A percentile compares a stretch with the other conserved stretches of the same genome.
phyloP scores from a whole-genome alignment of 2,797 vertebrate genomes.

The Falco peregrinus region DNA sequence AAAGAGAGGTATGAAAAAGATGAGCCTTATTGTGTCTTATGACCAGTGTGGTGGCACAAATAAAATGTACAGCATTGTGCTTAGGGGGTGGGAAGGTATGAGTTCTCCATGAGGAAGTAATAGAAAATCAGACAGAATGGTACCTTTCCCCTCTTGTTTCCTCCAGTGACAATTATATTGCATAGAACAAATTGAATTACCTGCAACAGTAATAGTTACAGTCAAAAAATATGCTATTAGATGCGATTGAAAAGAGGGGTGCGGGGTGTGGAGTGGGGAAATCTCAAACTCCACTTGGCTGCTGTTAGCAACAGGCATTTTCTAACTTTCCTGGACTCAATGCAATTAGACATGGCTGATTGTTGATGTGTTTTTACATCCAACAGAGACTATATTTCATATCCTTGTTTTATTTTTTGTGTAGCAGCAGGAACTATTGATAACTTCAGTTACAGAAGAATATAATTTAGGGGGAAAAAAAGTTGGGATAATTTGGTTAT shows the following conservation, averaged over 20 bases:
- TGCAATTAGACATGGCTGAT: not conserved
- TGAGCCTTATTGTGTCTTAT: slow-evolving; percentile 45
- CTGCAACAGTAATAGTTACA: slow-evolving; percentile 1
- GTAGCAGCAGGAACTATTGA: not conserved
- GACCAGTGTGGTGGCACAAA: slow-evolving; percentile 53
- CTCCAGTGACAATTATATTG: slow-evolving; percentile 54
- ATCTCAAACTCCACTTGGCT: not conserved
- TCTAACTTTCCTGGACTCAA: not conserved
- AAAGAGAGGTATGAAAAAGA: slow-evolving; percentile 56
- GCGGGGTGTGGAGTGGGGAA: not conserved
- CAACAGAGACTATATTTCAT: not conserved
- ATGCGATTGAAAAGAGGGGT: not conserved
- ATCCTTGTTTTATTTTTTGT: not conserved
- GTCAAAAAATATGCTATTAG: slow-evolving; percentile 43
- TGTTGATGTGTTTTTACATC: not conserved
- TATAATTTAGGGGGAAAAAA: not conserved
- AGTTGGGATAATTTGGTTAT: not conserved
- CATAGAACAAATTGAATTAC: slow-evolving; percentile 50
- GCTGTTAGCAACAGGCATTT: slow-evolving; percentile 11
- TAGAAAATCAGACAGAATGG: slow-evolving; percentile 57
- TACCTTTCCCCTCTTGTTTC: slow-evolving; percentile 30
- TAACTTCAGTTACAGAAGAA: not conserved
- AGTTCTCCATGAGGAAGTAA: slow-evolving; percentile 59
- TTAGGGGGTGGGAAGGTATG: slow-evolving; percentile 4
- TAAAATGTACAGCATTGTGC: slow-evolving; percentile 40